These are phyloP conservation scores for Lymantria monacha DNA, from an alignment of 2,888 invertebrate genomes.

Conservation along the genomic window DNA sequence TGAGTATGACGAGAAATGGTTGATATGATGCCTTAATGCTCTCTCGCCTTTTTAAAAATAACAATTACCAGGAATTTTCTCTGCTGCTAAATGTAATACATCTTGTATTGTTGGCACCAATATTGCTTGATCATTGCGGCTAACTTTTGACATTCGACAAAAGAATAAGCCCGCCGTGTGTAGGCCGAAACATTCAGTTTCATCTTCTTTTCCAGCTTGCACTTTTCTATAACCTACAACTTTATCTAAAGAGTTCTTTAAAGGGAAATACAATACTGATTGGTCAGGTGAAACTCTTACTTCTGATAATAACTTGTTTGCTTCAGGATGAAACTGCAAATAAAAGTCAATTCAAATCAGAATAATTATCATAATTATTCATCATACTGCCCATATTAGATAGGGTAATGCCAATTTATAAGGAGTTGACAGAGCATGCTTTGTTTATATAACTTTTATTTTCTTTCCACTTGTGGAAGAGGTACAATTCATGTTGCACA, in stretches of 20 bases:
- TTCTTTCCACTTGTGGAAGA: too few relatives aligned
- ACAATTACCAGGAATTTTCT: slow-evolving; percentile 72
- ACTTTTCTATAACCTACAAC: slow-evolving; percentile 86
- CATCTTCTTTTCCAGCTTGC: slow-evolving; percentile 70
- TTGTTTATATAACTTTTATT: too few relatives aligned
- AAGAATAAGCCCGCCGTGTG: slow-evolving; percentile 67
- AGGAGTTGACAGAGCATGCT: too few relatives aligned
- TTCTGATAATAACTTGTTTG: slow-evolving; percentile 75
- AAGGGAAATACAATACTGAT: slow-evolving; percentile 84
- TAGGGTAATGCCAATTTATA: too few relatives aligned
- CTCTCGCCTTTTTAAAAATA: too few relatives aligned
- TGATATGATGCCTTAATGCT: too few relatives aligned
- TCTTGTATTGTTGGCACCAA: slow-evolving; percentile 74
- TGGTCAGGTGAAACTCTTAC: slow-evolving; percentile 78
- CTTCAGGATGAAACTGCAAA: slow-evolving; percentile 70
- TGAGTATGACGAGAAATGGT: too few relatives aligned
- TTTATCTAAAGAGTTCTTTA: slow-evolving; percentile 82
- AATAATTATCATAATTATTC: background rate
- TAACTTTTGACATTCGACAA: slow-evolving; percentile 57
- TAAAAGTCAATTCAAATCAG: background rate
- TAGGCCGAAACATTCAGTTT: slow-evolving; percentile 52
- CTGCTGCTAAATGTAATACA: slow-evolving; percentile 66
- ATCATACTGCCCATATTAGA: too few relatives aligned
- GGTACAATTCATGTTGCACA: too few relatives aligned
- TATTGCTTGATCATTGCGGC: slow-evolving; percentile 69